These are phyloP conservation scores for Falco novaeseelandiae DNA, from an alignment of 2,797 vertebrate species.

Conservation along the genomic window DNA sequence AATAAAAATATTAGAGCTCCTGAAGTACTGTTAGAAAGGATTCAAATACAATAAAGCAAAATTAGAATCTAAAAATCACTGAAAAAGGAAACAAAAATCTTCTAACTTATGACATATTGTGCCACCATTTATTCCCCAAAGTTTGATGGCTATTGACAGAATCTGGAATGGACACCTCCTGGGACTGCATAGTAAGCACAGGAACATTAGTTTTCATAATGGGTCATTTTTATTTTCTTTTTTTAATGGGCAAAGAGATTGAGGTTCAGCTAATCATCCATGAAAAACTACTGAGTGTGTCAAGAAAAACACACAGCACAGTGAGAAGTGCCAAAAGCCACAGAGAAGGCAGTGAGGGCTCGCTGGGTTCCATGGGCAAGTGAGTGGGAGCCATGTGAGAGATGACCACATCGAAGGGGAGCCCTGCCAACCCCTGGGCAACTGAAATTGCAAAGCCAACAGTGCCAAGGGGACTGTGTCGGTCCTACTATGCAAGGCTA, in stretches of 20 bases:
- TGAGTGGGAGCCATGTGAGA: neutral
- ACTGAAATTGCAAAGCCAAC: neutral
- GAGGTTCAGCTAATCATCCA: neutral
- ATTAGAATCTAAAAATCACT: neutral
- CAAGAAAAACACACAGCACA: neutral
- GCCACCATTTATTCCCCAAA: neutral
- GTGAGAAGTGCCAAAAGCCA: neutral
- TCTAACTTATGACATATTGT: neutral
- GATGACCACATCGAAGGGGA: accelerated
- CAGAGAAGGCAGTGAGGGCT: neutral
- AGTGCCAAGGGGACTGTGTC: neutral
- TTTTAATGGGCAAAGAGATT: neutral
- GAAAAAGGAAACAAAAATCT: neutral
- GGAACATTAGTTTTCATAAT: neutral
- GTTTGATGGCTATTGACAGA: neutral
- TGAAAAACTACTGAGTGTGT: neutral
- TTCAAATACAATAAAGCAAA: neutral
- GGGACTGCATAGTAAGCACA: neutral
- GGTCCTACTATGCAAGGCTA: neutral
- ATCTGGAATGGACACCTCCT: neutral
- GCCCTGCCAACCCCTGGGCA: too few species aligned
- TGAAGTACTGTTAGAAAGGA: neutral
- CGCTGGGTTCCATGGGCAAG: neutral
- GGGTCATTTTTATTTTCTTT: neutral
- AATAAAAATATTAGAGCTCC: neutral